These are phyloP conservation scores for Drosophila micromelanica DNA, from an alignment of 1,140 invertebrate genomes.

Conservation along the genomic window DNA sequence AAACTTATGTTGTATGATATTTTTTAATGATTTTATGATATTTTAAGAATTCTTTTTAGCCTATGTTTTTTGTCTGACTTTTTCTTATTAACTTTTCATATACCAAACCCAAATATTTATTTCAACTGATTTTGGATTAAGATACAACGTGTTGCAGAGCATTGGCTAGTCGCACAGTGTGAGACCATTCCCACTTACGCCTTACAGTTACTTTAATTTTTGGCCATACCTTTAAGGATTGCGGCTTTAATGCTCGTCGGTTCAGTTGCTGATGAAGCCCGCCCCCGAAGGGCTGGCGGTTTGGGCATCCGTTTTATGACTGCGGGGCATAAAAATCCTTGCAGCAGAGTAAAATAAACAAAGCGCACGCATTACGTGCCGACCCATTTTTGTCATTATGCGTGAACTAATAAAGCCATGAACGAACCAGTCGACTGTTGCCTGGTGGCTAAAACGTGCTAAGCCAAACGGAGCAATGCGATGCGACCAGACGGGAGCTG, in stretches of 20 bases:
- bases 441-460: constrained; percentile 65
- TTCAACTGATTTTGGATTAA: no score
- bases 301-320: constrained; percentile 55
- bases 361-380: constrained; percentile 76
- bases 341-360: constrained; percentile 71
- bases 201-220: background rate
- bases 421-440: constrained; percentile 49
- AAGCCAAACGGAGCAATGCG: constrained; percentile 58
- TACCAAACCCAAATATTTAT: no score
- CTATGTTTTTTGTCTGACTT: no score
- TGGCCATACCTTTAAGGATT: constrained; percentile 5
- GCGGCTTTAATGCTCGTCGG: constrained; percentile 7
- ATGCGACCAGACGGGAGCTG: background rate
- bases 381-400: constrained; percentile 78
- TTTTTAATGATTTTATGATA: background rate
- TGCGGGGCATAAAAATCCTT: constrained; percentile 66
- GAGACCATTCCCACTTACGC: background rate
- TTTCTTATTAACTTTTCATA: no score
- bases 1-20: background rate
- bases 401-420: constrained; percentile 76
- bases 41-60: no score
- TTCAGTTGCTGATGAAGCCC: constrained; percentile 1
- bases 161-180: background rate
- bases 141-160: background rate
- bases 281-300: background rate